Percentiles rank a stretch among this genome's conserved stretches.
Evolutionary conservation across 2,888 invertebrate genomes (phyloP).

Genomic region (Mythimna pallens): DNA sequence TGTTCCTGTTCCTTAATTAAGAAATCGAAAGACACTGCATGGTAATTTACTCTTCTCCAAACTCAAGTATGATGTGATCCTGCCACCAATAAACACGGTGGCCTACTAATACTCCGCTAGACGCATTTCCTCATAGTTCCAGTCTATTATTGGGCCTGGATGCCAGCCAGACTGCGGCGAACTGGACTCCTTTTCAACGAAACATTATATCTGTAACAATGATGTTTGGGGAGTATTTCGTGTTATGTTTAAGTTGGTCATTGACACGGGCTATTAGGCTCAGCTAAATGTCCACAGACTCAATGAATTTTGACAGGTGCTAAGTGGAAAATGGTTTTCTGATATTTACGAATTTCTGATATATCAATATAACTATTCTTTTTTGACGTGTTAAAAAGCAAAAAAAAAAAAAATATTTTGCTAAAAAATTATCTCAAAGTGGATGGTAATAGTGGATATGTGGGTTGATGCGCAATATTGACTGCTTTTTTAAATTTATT

Average conservation of each 20-base stretch:
- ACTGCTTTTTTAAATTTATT: too few species aligned
- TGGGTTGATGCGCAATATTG: too few species aligned
- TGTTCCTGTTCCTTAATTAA: not conserved
- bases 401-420: too few species aligned
- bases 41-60: not conserved
- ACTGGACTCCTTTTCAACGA: constrained; percentile 60
- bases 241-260: not conserved
- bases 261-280: not conserved
- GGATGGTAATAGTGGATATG: too few species aligned
- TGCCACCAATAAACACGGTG: constrained; percentile 29
- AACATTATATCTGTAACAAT: constrained; percentile 47
- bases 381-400: too few species aligned
- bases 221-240: constrained; percentile 15
- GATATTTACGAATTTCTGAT: too few species aligned
- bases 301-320: too few species aligned
- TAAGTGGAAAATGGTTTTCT: too few species aligned
- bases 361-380: too few species aligned
- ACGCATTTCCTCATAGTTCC: constrained; percentile 78
- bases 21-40: not conserved
- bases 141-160: constrained; percentile 77
- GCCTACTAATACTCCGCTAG: constrained; percentile 42
- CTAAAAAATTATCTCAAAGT: too few species aligned
- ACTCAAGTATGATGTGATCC: constrained; percentile 12
- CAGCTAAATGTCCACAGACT: too few species aligned
- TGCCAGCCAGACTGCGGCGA: constrained; percentile 69